Evolutionary conservation across 2,797 vertebrate genomes (phyloP).

Genomic region (Typhlichthys eigenmanni): DNA sequence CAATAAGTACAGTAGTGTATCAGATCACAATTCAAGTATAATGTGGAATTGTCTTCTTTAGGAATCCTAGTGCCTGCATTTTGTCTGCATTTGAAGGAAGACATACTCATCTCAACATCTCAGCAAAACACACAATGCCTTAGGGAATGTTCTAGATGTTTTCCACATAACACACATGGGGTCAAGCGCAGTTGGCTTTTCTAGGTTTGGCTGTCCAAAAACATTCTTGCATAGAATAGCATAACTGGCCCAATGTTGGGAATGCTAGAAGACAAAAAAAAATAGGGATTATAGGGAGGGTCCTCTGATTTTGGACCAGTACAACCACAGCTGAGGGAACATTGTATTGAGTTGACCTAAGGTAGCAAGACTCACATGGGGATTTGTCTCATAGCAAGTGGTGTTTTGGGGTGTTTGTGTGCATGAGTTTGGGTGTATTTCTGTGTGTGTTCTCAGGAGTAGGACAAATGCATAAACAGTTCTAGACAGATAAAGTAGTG

Average conservation of each 20-base stretch:
- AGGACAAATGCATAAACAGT: not conserved
- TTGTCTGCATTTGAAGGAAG: not conserved
- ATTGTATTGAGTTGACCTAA: constrained; percentile 35
- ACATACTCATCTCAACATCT: constrained; percentile 5
- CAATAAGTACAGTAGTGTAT: no score
- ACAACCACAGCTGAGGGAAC: constrained; percentile 26
- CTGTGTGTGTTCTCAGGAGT: not conserved
- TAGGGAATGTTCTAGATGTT: not conserved
- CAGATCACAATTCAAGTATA: constrained; percentile 13
- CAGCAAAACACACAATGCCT: not conserved
- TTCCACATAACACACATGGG: constrained; percentile 16
- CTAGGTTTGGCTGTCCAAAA: constrained; percentile 24
- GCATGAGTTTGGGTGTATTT: constrained; percentile 3
- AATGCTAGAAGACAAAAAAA: constrained; percentile 21
- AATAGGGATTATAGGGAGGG: constrained; percentile 29
- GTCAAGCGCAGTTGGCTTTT: constrained; percentile 36
- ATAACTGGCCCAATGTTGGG: constrained; percentile 13
- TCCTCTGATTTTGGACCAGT: constrained; percentile 29
- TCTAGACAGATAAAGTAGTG: no score
- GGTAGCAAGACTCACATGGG: constrained; percentile 9
- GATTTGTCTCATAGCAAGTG: constrained; percentile 10
- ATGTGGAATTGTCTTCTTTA: constrained; percentile 19
- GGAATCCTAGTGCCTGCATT: no score
- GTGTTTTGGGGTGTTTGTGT: constrained; percentile 2
- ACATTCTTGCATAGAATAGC: constrained; percentile 14